Conservation (phyloP, 2,797 vertebrate genomes). For the Anguilla megastoma region DNA sequence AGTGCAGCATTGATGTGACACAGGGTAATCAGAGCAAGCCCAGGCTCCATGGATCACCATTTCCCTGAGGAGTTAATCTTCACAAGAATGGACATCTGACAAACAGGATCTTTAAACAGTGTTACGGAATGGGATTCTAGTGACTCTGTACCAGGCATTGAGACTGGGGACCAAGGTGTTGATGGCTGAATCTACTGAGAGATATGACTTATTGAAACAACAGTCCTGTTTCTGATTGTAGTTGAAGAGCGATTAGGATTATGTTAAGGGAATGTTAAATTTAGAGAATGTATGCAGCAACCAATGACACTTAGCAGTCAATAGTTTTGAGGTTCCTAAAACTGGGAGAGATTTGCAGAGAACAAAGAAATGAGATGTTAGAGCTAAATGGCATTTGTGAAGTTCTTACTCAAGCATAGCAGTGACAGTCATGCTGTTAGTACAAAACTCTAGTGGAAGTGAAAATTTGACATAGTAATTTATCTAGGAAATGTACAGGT, state of each 20-base stretch:
- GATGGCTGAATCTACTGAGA: background rate
- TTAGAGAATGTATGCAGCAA: background rate
- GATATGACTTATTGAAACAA: background rate
- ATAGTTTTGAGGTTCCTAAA: background rate
- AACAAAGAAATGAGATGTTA: background rate
- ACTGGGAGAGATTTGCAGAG: background rate
- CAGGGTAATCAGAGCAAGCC: slow-evolving; percentile 31
- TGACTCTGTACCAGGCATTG: background rate
- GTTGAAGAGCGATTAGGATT: background rate
- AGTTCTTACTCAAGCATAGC: background rate
- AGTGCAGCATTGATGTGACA: slow-evolving; percentile 22
- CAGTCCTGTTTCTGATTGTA: background rate
- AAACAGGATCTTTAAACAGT: slow-evolving; percentile 44
- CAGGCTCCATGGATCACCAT: slow-evolving; percentile 47
- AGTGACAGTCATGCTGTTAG: too few species aligned
- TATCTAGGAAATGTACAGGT: too few species aligned
- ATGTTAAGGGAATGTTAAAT: background rate
- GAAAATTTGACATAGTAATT: too few species aligned
- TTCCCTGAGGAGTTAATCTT: slow-evolving; percentile 59
- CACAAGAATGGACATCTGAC: slow-evolving; percentile 51
- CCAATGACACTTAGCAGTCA: background rate
- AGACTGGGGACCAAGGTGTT: background rate
- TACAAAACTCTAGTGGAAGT: too few species aligned
- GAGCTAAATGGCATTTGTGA: background rate
- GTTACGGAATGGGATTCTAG: slow-evolving; percentile 17